These are phyloP conservation scores for Actias luna DNA, from an alignment of 2,888 invertebrate species.

Conservation along the genomic window DNA sequence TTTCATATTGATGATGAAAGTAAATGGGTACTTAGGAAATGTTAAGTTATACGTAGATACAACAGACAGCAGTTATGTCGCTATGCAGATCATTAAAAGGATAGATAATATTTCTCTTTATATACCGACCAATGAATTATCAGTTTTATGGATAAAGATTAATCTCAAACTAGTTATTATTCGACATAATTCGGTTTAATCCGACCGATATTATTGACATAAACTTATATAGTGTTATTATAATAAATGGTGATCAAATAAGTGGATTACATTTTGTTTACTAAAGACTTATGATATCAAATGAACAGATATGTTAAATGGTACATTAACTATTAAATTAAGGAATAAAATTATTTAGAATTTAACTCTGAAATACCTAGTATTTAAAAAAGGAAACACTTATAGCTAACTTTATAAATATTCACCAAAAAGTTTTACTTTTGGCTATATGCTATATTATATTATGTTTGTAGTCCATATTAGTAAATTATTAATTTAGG, in stretches of 20 bases:
- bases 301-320: no score
- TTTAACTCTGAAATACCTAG: no score
- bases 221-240: background rate
- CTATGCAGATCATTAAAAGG: conserved; percentile 20
- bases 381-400: no score
- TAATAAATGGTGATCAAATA: background rate
- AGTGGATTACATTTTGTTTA: background rate
- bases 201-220: conserved; percentile 8
- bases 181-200: conserved; percentile 14
- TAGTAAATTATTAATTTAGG: no score
- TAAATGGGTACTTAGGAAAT: conserved; percentile 16
- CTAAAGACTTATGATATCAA: background rate
- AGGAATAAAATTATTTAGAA: no score
- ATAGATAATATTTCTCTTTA: conserved; percentile 26
- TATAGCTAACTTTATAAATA: no score
- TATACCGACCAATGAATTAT: conserved; percentile 26
- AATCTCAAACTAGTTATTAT: conserved; percentile 21
- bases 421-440: no score
- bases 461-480: no score
- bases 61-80: conserved; percentile 3
- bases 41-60: conserved; percentile 15
- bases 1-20: background rate
- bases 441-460: no score
- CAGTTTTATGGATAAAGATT: conserved; percentile 30
- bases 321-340: no score